Conservation (phyloP, 2,888 invertebrate genomes). For the Aricia artaxerxes region DNA sequence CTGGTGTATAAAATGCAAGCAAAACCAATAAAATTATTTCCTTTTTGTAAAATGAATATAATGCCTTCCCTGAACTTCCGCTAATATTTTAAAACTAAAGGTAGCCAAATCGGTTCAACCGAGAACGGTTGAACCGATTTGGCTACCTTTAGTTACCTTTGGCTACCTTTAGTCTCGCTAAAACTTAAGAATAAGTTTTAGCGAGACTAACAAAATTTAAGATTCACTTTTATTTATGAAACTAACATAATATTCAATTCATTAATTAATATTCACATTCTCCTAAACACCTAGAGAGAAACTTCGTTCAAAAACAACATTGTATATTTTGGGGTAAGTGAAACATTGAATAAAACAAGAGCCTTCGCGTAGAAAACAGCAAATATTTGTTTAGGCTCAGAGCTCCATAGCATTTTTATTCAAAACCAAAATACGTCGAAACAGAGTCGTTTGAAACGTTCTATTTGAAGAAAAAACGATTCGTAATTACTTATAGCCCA, state of each 20-base stretch:
- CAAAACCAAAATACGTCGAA: background rate
- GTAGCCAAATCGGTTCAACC: too few species aligned
- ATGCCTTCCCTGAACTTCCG: too few species aligned
- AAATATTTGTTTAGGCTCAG: constrained; percentile 5
- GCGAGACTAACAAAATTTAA: too few species aligned
- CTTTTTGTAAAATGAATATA: too few species aligned
- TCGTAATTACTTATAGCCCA: background rate
- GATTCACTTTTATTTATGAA: too few species aligned
- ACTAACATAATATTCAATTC: background rate
- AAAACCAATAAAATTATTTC: too few species aligned
- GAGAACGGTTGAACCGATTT: too few species aligned
- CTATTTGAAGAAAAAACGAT: background rate
- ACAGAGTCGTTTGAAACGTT: background rate
- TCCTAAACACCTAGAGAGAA: background rate
- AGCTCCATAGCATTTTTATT: background rate
- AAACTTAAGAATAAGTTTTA: too few species aligned
- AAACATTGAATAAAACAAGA: background rate
- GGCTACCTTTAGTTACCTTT: too few species aligned
- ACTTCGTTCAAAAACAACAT: background rate
- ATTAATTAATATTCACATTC: background rate
- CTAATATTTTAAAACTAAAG: too few species aligned
- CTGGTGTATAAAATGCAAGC: too few species aligned
- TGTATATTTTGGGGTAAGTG: background rate
- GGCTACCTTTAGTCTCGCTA: too few species aligned
- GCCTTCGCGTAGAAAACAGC: background rate